These are phyloP conservation scores for Lepidocyrtinus sp. DNA, from an alignment of 2,888 invertebrate genomes.

Conservation along the genomic window DNA sequence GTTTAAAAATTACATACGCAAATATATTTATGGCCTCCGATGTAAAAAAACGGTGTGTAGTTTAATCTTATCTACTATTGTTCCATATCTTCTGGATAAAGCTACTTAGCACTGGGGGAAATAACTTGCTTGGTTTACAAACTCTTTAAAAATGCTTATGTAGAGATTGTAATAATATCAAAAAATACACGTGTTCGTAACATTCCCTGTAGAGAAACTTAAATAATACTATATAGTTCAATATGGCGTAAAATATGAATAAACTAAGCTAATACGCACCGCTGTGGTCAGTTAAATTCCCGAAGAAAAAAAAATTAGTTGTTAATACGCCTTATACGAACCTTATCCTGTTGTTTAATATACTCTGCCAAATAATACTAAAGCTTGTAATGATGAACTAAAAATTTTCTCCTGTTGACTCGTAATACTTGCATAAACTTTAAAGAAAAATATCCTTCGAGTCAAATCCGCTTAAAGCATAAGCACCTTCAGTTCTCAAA, in stretches of 20 bases:
- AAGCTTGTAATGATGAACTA: not conserved
- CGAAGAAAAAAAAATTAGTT: not conserved
- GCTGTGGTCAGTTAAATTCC: not conserved
- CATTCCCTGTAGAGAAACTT: not conserved
- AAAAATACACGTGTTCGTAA: not conserved
- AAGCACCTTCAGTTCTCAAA: not conserved
- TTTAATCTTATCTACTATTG: too few species aligned
- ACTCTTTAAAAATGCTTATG: not conserved
- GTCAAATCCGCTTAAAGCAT: not conserved
- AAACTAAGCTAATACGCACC: not conserved
- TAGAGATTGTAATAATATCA: not conserved
- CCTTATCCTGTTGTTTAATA: too few species aligned
- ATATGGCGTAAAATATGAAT: not conserved
- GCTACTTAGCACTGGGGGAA: not conserved
- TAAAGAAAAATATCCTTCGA: not conserved
- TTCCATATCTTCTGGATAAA: too few species aligned
- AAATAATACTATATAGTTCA: not conserved
- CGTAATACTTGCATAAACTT: not conserved
- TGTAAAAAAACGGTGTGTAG: not conserved
- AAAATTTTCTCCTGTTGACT: not conserved
- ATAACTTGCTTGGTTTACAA: not conserved
- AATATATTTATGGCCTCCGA: not conserved
- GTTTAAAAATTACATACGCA: not conserved
- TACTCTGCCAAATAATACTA: constrained; percentile 5
- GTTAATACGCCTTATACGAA: too few species aligned